phyloP scores from a whole-genome alignment of 2,113 vertebrate species.

The Salvator merianae region DNA sequence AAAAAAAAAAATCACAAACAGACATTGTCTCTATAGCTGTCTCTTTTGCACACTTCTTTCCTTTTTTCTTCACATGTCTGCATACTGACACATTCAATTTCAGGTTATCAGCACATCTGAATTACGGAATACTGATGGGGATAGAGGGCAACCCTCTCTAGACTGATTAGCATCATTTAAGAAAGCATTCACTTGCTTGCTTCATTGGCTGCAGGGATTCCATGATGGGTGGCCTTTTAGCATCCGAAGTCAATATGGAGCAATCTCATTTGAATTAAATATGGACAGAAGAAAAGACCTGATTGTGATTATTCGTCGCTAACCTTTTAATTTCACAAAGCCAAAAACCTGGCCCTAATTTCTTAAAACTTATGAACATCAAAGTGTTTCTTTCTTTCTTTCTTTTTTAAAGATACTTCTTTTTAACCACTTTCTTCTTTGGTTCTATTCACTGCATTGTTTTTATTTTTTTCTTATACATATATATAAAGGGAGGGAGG shows the following conservation, averaged over 20 bases:
- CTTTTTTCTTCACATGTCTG: slow-evolving; percentile 75
- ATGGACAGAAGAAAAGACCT: slow-evolving; percentile 78
- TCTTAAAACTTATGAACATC: slow-evolving; percentile 64
- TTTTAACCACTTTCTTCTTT: too few relatives aligned
- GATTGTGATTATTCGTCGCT: slow-evolving; percentile 76
- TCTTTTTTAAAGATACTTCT: too few relatives aligned
- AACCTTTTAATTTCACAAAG: slow-evolving; percentile 77
- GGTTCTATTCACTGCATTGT: slow-evolving; percentile 30
- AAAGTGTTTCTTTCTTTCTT: slow-evolving; percentile 47
- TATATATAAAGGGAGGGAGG: background rate
- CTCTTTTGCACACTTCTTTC: slow-evolving; percentile 67
- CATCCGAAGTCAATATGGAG: slow-evolving; percentile 87
- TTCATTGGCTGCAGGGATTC: slow-evolving; percentile 82
- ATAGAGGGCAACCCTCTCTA: slow-evolving; percentile 90
- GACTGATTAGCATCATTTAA: slow-evolving; percentile 99
- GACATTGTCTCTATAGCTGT: slow-evolving; percentile 65
- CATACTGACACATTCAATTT: slow-evolving; percentile 93
- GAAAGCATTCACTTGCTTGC: slow-evolving; percentile 86
- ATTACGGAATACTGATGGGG: slow-evolving; percentile 90
- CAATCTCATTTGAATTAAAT: slow-evolving; percentile 88
- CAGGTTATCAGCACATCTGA: slow-evolving; percentile 95
- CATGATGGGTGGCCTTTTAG: slow-evolving; percentile 92
- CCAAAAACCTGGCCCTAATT: slow-evolving; percentile 58
- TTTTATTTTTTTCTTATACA: slow-evolving; percentile 35
- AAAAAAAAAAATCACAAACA: slow-evolving; percentile 62